phyloP scores from a whole-genome alignment of 2,113 vertebrate genomes.

The Echinops telfairi region DNA sequence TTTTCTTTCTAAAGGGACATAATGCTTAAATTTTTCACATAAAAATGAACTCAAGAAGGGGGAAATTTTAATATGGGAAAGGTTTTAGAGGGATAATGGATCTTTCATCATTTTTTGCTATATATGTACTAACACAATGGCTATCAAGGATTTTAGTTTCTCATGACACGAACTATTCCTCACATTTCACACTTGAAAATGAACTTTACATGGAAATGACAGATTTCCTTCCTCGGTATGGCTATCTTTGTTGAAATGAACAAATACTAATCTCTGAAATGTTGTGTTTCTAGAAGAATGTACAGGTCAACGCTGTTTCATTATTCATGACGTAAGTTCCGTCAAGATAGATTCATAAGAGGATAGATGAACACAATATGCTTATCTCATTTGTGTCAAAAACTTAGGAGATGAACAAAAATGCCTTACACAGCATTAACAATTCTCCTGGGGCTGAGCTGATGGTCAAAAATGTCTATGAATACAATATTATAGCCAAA shows the following conservation, averaged over 20 bases:
- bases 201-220: slow-evolving; percentile 79
- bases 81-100: slow-evolving; percentile 61
- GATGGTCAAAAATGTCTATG: slow-evolving; percentile 18
- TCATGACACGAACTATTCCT: slow-evolving; percentile 77
- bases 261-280: slow-evolving; percentile 74
- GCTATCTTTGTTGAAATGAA: slow-evolving; percentile 77
- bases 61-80: slow-evolving; percentile 69
- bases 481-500: slow-evolving; percentile 6
- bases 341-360: slow-evolving; percentile 74
- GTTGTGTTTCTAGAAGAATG: slow-evolving; percentile 78
- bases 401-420: slow-evolving; percentile 27
- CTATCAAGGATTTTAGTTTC: slow-evolving; percentile 78
- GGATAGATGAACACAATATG: slow-evolving; percentile 59
- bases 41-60: slow-evolving; percentile 73
- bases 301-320: slow-evolving; percentile 79
- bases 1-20: slow-evolving; percentile 18
- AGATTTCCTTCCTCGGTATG: slow-evolving; percentile 76
- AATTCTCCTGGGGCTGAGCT: neutral
- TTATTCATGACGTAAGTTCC: slow-evolving; percentile 80
- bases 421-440: neutral
- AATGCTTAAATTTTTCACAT: slow-evolving; percentile 73
- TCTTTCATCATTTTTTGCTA: slow-evolving; percentile 61
- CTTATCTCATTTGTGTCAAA: slow-evolving; percentile 55
- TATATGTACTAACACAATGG: slow-evolving; percentile 78
- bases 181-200: slow-evolving; percentile 68